phyloP scores from a whole-genome alignment of 2,888 invertebrate species.

The Tetropium fuscum region DNA sequence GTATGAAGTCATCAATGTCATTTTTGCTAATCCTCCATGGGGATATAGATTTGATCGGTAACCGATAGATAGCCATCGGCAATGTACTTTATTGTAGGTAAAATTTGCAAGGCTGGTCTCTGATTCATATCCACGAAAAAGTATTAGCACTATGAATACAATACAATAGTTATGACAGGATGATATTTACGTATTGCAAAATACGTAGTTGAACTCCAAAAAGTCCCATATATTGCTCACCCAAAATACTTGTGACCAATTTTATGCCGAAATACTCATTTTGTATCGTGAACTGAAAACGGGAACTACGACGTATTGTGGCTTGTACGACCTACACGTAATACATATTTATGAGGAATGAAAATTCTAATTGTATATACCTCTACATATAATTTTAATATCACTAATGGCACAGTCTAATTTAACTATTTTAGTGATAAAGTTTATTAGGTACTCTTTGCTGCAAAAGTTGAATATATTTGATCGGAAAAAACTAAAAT shows the following conservation, averaged over 20 bases:
- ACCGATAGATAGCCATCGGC: conserved; percentile 6
- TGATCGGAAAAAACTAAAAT: too few relatives aligned
- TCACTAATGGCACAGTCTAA: too few relatives aligned
- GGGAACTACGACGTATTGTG: too few relatives aligned
- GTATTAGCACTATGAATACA: not conserved
- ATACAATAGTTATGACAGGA: not conserved
- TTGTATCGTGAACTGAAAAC: too few relatives aligned
- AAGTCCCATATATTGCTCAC: not conserved
- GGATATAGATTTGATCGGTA: conserved; percentile 4
- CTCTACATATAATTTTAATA: too few relatives aligned
- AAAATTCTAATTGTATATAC: too few relatives aligned
- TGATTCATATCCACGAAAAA: conserved; percentile 10
- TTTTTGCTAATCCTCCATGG: conserved; percentile 5
- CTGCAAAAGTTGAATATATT: too few relatives aligned
- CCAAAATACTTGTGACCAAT: not conserved
- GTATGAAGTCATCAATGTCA: not conserved
- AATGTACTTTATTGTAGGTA: conserved; percentile 8
- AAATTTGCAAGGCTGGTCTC: not conserved
- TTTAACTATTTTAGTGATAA: too few relatives aligned
- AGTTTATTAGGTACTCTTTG: too few relatives aligned
- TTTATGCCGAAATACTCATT: too few relatives aligned
- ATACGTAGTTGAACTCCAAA: not conserved
- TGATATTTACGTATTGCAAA: not conserved
- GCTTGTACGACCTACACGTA: not conserved
- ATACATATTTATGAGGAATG: conserved; percentile 3